These are phyloP conservation scores for Oreohelix idahoensis DNA, from an alignment of 1,140 invertebrate genomes.

Conservation along the genomic window DNA sequence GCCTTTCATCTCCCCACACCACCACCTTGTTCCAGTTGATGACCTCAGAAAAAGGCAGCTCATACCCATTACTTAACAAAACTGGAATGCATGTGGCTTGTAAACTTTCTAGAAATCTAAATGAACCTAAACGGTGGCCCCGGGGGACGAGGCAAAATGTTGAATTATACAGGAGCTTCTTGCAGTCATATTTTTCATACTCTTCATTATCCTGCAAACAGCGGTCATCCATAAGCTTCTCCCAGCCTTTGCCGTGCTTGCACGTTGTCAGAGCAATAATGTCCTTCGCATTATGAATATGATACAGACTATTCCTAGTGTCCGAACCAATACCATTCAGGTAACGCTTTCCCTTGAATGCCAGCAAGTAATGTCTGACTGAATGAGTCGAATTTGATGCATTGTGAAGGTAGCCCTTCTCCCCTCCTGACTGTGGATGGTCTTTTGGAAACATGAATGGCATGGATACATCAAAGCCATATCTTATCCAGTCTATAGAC, in stretches of 20 bases:
- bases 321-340: slow-evolving; percentile 99
- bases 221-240: slow-evolving; percentile 82
- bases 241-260: slow-evolving; percentile 98
- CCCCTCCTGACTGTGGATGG: slow-evolving; percentile 91
- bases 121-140: too few species aligned
- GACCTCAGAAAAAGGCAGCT: too few species aligned
- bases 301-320: slow-evolving; percentile 96
- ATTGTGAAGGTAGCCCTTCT: slow-evolving; percentile 79
- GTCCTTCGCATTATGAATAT: slow-evolving; percentile 95
- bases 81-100: too few species aligned
- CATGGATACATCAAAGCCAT: slow-evolving; percentile 95
- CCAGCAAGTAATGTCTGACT: slow-evolving; percentile 83
- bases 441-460: slow-evolving; percentile 97
- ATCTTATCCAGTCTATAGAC: slow-evolving; percentile 86
- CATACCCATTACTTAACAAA: too few species aligned
- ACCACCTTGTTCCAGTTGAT: too few species aligned
- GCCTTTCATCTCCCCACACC: too few species aligned
- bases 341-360: slow-evolving; percentile 97
- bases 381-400: slow-evolving; percentile 86
- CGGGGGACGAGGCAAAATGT: too few species aligned
- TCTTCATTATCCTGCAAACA: slow-evolving; percentile 96
- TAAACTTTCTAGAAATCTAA: too few species aligned
- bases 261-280: slow-evolving; percentile 97
- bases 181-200: slow-evolving; percentile 99
- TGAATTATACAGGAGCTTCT: too few species aligned